phyloP scores from a whole-genome alignment of 2,113 vertebrate species.

The Apodemus speciosus region DNA sequence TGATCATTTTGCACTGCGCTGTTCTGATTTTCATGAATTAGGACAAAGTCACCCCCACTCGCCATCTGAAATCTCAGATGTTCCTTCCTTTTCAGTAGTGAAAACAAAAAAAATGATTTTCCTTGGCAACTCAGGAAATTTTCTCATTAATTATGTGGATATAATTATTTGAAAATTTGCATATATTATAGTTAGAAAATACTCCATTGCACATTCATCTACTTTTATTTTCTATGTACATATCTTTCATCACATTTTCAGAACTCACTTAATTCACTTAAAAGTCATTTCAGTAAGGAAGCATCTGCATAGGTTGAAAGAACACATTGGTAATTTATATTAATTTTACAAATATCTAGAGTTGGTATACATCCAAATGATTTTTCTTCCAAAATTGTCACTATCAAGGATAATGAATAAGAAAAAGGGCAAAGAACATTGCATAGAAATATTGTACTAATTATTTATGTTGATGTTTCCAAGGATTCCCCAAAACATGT shows the following conservation, averaged over 20 bases:
- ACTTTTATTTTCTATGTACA: neutral
- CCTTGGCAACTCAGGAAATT: constrained; percentile 57
- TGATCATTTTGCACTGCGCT: constrained; percentile 58
- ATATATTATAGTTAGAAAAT: constrained; percentile 48
- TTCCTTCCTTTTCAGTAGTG: constrained; percentile 60
- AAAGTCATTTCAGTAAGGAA: constrained; percentile 4
- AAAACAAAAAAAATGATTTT: constrained; percentile 74
- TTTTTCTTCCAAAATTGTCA: neutral
- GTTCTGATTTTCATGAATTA: constrained; percentile 70
- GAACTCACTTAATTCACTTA: neutral
- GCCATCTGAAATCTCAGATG: constrained; percentile 76
- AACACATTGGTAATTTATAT: neutral
- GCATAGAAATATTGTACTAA: neutral
- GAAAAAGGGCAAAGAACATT: neutral
- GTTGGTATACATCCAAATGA: neutral
- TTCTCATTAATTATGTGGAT: constrained; percentile 57
- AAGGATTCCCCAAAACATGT: neutral
- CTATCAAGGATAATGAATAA: neutral
- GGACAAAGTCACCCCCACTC: constrained; percentile 70
- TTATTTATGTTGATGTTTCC: neutral
- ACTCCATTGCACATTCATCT: neutral
- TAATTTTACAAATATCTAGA: neutral
- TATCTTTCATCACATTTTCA: neutral
- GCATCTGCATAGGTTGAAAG: neutral
- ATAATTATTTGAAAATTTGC: constrained; percentile 59